phyloP scores from a whole-genome alignment of 2,888 invertebrate species.

The Diplazon laetatorius region DNA sequence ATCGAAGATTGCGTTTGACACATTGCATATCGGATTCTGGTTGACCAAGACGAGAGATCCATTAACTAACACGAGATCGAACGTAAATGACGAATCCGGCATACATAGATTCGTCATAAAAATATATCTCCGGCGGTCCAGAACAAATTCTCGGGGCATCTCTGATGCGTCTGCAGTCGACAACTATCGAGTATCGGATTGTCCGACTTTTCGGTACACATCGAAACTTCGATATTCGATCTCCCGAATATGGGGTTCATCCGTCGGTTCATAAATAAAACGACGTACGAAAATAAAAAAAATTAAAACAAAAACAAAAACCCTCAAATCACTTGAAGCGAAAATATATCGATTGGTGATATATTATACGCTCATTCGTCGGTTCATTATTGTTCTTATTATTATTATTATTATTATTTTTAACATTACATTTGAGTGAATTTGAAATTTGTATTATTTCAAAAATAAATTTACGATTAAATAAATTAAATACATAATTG shows the following conservation, averaged over 20 bases:
- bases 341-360: too few relatives aligned
- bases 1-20: constrained; percentile 17
- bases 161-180: constrained; percentile 15
- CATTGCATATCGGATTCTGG: constrained; percentile 3
- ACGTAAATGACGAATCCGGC: too few relatives aligned
- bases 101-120: constrained; percentile 9
- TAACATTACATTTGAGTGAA: too few relatives aligned
- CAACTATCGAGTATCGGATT: constrained; percentile 25
- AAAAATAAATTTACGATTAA: too few relatives aligned
- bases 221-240: neutral
- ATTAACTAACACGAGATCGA: neutral
- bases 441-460: too few relatives aligned
- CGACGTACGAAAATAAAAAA: too few relatives aligned
- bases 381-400: too few relatives aligned
- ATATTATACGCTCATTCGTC: too few relatives aligned
- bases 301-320: too few relatives aligned
- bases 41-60: neutral
- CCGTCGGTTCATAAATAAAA: neutral
- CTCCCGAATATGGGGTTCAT: neutral
- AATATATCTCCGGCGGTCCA: neutral
- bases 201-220: constrained; percentile 11
- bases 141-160: neutral
- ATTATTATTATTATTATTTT: too few relatives aligned
- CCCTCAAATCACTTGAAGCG: constrained; percentile 24
- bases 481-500: too few relatives aligned